Base-by-base conservation (phyloP, 2,113 vertebrate species). In the Poecilia latipinna region DNA sequence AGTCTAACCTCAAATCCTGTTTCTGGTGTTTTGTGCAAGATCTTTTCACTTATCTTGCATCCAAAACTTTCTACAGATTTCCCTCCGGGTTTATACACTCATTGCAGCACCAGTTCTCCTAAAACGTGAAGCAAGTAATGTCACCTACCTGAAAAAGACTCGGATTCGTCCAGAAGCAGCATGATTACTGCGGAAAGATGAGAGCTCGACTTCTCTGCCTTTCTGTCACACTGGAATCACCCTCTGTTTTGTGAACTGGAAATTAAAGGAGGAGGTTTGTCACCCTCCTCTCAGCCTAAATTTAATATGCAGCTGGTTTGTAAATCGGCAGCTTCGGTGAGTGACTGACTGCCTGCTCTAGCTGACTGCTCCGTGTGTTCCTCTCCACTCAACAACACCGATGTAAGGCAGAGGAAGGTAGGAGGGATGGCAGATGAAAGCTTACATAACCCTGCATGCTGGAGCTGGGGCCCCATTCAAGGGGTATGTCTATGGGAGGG, bases 91-190 rank as follows among this genome's bases (percentile, higher is more conserved):
- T 60, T 60, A 48, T 51, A 12, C 17, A 35, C 22, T 29, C 24
- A 12, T 22, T 42, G 3, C 35, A 26, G 17, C 3, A 1, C 13
- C 32, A 10, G 61, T 28, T 61, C 65, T 12, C 22, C 31, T 44
- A 12, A 1, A 6, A 32, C 8, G 0, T 35, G 28, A 28, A 28
- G 10, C 0, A 0, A 51, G 24, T 48, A 68, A 29, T 62, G 72
- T 70, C 74, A 82, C 88, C 19, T 86, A 93, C 92, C 92, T 90
- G 89, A 17, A n/a, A 92, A 92, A 6, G 92, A 75, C 82, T 92
- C 91, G 0, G 92, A 61, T 78, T 93, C 92, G 24, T 93, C 91
- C 86, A 93, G 80, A 62, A 93, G 91, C 79, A 93, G 79, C 92
- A 93, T 93, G 80, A 42, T 85, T 80, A 44, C 68, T 1, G 13